Conservation (phyloP, 2,113 vertebrate species). For the Plecturocebus donacophilus region DNA sequence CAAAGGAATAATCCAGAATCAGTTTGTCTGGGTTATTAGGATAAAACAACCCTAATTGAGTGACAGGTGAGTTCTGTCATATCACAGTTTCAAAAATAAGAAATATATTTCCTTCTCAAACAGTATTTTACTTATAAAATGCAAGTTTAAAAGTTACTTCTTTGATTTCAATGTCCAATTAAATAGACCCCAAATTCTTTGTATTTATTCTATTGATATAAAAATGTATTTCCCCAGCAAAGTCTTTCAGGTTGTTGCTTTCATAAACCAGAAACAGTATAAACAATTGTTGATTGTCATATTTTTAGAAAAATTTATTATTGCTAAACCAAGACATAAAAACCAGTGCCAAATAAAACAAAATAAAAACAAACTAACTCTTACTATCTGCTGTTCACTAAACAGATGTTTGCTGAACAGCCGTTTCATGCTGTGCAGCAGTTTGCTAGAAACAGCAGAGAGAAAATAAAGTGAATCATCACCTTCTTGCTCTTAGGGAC, state of each 20-base stretch:
- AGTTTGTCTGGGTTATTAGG: neutral
- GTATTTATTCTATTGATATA: neutral
- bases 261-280: neutral
- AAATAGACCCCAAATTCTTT: neutral
- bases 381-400: neutral
- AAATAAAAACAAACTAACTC: neutral
- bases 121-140: neutral
- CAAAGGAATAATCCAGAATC: neutral
- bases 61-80: neutral
- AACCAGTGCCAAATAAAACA: slow-evolving; percentile 25
- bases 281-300: neutral
- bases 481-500: neutral
- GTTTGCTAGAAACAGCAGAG: neutral
- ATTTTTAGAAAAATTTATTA: neutral
- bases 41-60: neutral
- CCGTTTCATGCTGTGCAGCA: neutral
- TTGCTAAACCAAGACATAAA: neutral
- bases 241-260: neutral
- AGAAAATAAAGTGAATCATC: neutral
- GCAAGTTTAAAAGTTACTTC: neutral
- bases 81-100: neutral
- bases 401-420: neutral
- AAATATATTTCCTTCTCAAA: neutral
- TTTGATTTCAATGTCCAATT: neutral
- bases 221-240: neutral